Base-by-base conservation (phyloP, 1,140 invertebrate species). In the Trypoxylus dichotomus region DNA sequence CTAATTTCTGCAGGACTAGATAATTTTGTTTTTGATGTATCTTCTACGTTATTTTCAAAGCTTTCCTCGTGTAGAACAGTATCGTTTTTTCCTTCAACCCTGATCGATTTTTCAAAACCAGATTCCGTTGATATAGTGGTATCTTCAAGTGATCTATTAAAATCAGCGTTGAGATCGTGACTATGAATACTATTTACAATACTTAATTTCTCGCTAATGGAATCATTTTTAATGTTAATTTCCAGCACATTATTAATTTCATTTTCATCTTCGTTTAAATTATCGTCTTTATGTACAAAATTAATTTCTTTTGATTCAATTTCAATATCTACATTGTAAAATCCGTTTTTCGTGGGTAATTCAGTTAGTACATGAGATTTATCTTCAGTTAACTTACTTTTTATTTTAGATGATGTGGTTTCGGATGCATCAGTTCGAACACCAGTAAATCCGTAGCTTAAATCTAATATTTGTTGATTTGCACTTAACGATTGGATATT, bases 381-480 rank as follows among this genome's bases (percentile, higher is more conserved):
- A 10, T 8, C 60, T 68, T 25, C 24, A 2, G 1, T 68, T 24
- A 8, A 25, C 10, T 8, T 68, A 68, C 7, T 68, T 27, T 68
- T 24, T 10, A 7, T 68, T 24, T 24, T 68, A 24, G 60, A 27
- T 29, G 60, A 68, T 54, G 19, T 19, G 2, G 47, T 54, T 68
- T 68, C 60, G 24, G 19, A 24, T 68, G 10, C 11, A 13, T 68
- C 27, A 68, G 60, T 68, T 29, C 60, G 60, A 68, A 68, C 60
- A 68, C 60, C 60, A 68, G 60, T 68, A 68, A 68, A 68, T 13
- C 60, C 60, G 10, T 68, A 68, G 27, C 60, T 68, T 68, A 68
- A 68, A 68, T 68, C 60, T 6, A 68, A 24, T 24, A 68, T 29
- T 7, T 68, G 19, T 68, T 25, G 60, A 68, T 24, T 15, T 68